Base-by-base conservation (phyloP, 1,140 invertebrate species). In the Littorina saxatilis region DNA sequence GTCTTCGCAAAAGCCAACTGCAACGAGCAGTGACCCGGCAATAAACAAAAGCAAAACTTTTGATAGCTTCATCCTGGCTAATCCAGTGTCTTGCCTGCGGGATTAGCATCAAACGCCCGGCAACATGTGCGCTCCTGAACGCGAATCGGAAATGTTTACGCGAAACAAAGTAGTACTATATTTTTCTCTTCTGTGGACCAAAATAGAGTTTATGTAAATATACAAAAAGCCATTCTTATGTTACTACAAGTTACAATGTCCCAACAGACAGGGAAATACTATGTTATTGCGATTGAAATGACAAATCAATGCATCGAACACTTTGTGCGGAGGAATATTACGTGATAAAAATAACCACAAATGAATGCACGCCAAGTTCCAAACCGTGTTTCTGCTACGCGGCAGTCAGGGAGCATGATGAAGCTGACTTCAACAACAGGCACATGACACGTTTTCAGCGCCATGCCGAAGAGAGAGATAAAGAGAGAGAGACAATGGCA, bases 311-410 rank as follows among this genome's bases (percentile, higher is more conserved):
- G 27, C 23, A 58, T 5, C 20, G 55, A 58, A n/a, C 27, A 0
- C 66, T 68, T 39, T 13, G 5, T 35, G 27, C 15, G 66, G 66
- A 68, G 23, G 11, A 68, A 68, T 68, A 68, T 23, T 17, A 20
- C 11, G 13, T 39, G 66, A 68, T 20, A 39, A 68, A 68, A 68
- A 68, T 68, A 68, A 20, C 66, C 23, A 68, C 66, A 68, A 68
- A 68, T 68, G 66, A 68, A 68, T 39, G 39, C 66, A 68, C 66
- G 66, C 66, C 66, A 68, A 68, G 66, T 68, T 39, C 66, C 1
- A 27, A 40, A 32, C 17, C 37, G 35, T 4, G 35, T 13, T 13
- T 35, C 66, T 35, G 66, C 35, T 39, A 68, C 35, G 66, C 66
- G 37, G 35, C 66, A 40, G 11, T 39, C 35, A 20, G 11, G 23